Conservation (phyloP, 2,888 invertebrate species). For the Meteorus cinctellus region DNA sequence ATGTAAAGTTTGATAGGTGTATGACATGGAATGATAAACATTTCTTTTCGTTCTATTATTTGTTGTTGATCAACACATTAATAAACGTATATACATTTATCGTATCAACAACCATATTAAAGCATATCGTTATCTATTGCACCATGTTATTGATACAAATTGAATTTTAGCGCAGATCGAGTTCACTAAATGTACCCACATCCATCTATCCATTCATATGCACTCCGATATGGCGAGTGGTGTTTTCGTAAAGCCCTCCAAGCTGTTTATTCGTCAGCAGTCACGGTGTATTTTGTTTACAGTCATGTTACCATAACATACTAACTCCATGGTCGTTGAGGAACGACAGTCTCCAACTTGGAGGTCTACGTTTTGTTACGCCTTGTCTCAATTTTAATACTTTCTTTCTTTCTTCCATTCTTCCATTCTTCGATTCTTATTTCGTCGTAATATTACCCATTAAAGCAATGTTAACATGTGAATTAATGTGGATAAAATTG, state of each 20-base stretch:
- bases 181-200: not conserved
- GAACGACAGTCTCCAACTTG: conserved; percentile 37
- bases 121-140: conserved; percentile 55
- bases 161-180: conserved; percentile 34
- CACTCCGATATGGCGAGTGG: conserved; percentile 22
- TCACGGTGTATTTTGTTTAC: conserved; percentile 69
- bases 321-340: conserved; percentile 49
- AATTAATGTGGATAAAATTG: conserved; percentile 25
- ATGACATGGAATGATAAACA: not conserved
- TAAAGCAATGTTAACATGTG: conserved; percentile 35
- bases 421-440: conserved; percentile 37
- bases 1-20: not conserved
- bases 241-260: conserved; percentile 54
- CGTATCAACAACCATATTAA: conserved; percentile 51
- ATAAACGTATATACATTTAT: not conserved
- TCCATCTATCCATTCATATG: conserved; percentile 36
- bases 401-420: conserved; percentile 42
- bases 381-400: conserved; percentile 37
- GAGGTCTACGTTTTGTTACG: conserved; percentile 52
- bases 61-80: not conserved
- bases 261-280: conserved; percentile 63
- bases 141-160: conserved; percentile 60
- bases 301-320: conserved; percentile 67
- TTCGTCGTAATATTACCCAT: conserved; percentile 38
- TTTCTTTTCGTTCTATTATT: not conserved